Percentiles rank a stretch among this genome's conserved stretches.
These are phyloP conservation scores for Pocillopora verrucosa DNA, from an alignment of 64 coral and sea anemone species.

Conservation along the genomic window DNA sequence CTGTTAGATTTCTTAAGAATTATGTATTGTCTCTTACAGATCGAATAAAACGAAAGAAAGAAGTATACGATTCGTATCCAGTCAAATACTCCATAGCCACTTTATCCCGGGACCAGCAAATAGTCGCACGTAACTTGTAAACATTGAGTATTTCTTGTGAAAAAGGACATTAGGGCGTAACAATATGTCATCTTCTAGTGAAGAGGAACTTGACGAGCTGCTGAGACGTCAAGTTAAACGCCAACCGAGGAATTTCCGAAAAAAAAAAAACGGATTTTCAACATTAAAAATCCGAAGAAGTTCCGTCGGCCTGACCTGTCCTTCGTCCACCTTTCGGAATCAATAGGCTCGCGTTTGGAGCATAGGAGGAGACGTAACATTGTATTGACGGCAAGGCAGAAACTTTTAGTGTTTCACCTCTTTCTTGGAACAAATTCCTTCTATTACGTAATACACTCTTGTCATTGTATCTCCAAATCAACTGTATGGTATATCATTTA, in stretches of 20 bases:
- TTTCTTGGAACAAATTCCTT: constrained; percentile 18
- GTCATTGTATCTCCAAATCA: neutral
- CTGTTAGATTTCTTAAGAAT: no score
- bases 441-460: neutral
- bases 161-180: neutral
- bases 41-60: no score
- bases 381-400: neutral
- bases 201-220: constrained; percentile 30
- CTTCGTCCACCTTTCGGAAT: neutral
- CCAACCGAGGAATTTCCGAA: constrained; percentile 2
- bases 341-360: constrained; percentile 27
- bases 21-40: no score
- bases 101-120: neutral
- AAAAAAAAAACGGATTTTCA: constrained; percentile 28
- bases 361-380: constrained; percentile 11
- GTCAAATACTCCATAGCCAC: no score
- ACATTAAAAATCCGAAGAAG: constrained; percentile 50
- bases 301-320: constrained; percentile 20
- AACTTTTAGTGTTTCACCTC: neutral
- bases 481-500: neutral
- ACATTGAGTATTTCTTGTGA: neutral
- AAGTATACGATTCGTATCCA: no score
- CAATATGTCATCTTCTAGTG: constrained; percentile 28
- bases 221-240: constrained; percentile 7
- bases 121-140: neutral